Percentiles rank a stretch among this genome's conserved stretches.
phyloP scores from a whole-genome alignment of 2,888 invertebrate species.

The Leptinotarsa rubiginosa region DNA sequence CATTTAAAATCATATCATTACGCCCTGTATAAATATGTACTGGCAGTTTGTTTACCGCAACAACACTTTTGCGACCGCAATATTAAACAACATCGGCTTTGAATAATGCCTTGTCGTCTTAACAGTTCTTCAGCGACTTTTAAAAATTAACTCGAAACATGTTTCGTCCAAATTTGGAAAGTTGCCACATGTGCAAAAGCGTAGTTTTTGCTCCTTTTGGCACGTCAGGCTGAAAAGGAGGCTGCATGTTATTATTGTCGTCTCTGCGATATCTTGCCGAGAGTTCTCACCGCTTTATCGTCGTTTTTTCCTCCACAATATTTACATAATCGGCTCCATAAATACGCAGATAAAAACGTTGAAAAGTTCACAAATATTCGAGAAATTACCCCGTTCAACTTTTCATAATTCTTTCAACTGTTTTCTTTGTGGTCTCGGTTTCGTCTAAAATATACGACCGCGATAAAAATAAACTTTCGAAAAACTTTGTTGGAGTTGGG shows the following conservation, averaged over 20 bases:
- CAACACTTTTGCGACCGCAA: not conserved
- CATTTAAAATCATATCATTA: too few relatives aligned
- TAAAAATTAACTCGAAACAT: slow-evolving; percentile 43
- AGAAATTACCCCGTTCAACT: slow-evolving; percentile 16
- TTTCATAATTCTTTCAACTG: slow-evolving; percentile 21
- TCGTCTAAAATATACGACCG: not conserved
- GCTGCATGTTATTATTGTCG: slow-evolving; percentile 40
- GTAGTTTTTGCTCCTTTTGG: slow-evolving; percentile 43
- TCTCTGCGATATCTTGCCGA: slow-evolving; percentile 39
- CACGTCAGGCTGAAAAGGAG: slow-evolving; percentile 40
- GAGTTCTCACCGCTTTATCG: slow-evolving; percentile 37
- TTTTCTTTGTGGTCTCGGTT: not conserved
- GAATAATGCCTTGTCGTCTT: slow-evolving; percentile 18
- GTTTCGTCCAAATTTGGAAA: slow-evolving; percentile 54
- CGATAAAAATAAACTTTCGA: not conserved
- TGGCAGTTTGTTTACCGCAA: slow-evolving; percentile 4
- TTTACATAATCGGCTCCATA: slow-evolving; percentile 42
- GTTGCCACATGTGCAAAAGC: slow-evolving; percentile 53
- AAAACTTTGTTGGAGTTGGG: not conserved
- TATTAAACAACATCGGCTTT: slow-evolving; percentile 17
- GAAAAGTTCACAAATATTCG: slow-evolving; percentile 15
- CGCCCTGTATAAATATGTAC: slow-evolving; percentile 7
- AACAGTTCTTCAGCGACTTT: slow-evolving; percentile 30
- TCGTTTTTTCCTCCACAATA: slow-evolving; percentile 30
- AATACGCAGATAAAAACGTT: slow-evolving; percentile 31